Evolutionary conservation across 2,888 invertebrate species (phyloP).

Genomic region (Altica lythri): DNA sequence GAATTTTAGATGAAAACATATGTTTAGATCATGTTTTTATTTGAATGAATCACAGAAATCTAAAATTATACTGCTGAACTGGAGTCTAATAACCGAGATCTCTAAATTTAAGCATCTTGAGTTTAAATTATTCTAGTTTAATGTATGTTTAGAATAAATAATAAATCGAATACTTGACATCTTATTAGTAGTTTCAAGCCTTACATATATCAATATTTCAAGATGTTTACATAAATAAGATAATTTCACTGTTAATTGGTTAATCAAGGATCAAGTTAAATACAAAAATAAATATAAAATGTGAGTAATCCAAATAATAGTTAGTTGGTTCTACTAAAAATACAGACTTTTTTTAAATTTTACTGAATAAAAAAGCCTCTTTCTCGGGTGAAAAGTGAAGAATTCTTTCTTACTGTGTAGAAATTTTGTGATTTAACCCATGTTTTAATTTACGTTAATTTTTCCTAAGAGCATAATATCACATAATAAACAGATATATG

Average conservation of each 20-base stretch:
- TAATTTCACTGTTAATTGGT: background rate
- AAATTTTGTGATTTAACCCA: no score
- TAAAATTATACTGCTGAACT: background rate
- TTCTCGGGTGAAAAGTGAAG: no score
- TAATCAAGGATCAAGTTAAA: background rate
- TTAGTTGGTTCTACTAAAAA: no score
- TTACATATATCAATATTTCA: background rate
- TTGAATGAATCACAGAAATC: background rate
- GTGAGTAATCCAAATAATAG: no score
- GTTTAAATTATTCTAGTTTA: background rate
- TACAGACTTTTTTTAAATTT: no score
- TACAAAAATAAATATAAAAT: no score
- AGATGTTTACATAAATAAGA: background rate
- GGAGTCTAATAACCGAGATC: conserved; percentile 2
- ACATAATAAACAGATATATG: no score
- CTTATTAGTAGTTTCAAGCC: background rate
- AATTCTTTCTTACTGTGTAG: no score
- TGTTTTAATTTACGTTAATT: no score
- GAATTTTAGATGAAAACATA: no score
- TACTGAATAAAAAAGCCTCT: no score
- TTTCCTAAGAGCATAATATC: no score
- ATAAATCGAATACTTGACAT: conserved; percentile 1
- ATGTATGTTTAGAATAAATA: background rate
- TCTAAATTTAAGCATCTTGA: background rate
- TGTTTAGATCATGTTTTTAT: background rate